Evolutionary conservation across 2,888 invertebrate species (phyloP).

Genomic region (Iselma pallidipennis): DNA sequence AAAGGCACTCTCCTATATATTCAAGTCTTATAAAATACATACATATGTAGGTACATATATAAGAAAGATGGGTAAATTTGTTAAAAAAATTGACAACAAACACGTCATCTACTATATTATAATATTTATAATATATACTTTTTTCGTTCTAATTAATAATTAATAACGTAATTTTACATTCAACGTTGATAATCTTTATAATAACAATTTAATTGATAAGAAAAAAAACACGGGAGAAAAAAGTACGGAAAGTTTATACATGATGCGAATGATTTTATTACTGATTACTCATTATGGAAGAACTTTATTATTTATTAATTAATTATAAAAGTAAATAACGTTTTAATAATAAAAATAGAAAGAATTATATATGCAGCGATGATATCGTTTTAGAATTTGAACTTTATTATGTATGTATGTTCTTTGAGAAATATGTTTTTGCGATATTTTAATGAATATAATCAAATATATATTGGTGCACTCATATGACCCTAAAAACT

Average conservation of each 20-base stretch:
- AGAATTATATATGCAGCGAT: background rate
- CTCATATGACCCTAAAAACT: constrained; percentile 24
- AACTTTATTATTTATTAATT: no score
- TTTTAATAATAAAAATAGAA: background rate
- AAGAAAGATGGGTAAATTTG: background rate
- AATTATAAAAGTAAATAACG: no score
- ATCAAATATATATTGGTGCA: constrained; percentile 1
- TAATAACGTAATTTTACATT: no score
- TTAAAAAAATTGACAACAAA: constrained; percentile 20
- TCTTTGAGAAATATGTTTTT: background rate
- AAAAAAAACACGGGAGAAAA: no score
- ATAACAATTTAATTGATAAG: no score
- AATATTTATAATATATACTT: no score
- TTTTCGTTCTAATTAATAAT: no score
- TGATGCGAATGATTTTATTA: no score
- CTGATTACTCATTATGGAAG: no score
- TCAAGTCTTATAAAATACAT: constrained; percentile 42
- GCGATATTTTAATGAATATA: background rate
- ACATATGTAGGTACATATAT: no score
- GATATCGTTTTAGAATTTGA: constrained; percentile 1
- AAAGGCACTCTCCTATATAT: constrained; percentile 56
- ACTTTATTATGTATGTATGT: background rate
- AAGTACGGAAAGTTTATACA: background rate
- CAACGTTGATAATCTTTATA: no score
- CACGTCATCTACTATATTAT: constrained; percentile 28